A percentile compares a stretch with the other conserved stretches of the same genome.
These are phyloP conservation scores for Steatocranus sp. DNA, from an alignment of 2,797 vertebrate species.

Conservation along the genomic window DNA sequence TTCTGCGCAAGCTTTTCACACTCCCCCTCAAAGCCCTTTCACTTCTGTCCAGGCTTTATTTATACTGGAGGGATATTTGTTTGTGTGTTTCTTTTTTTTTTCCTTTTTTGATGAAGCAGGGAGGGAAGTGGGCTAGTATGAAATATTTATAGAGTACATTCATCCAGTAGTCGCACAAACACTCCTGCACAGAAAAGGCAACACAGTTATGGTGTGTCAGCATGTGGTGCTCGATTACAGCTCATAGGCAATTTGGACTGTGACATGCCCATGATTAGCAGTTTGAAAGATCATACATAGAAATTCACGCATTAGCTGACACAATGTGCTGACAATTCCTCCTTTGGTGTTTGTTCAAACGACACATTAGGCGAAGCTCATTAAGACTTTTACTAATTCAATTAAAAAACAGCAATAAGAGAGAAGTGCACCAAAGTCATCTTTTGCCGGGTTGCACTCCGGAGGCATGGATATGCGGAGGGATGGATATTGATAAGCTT, in stretches of 20 bases:
- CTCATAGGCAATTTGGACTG: background rate
- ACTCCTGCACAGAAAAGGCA: constrained; percentile 11
- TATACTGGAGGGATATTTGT: constrained; percentile 27
- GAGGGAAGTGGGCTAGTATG: constrained; percentile 41
- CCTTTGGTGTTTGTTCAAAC: background rate
- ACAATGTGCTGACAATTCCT: background rate
- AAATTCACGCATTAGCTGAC: background rate
- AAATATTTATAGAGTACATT: constrained; percentile 61
- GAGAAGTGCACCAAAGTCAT: background rate
- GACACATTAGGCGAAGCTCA: background rate
- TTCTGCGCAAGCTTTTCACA: background rate
- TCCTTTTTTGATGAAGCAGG: constrained; percentile 7
- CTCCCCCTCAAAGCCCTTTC: constrained; percentile 6
- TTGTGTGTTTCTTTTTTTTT: constrained; percentile 20
- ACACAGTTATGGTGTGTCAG: constrained; percentile 4
- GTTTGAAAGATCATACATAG: constrained; percentile 5
- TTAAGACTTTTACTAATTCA: constrained; percentile 9
- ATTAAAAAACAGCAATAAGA: background rate
- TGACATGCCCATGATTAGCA: constrained; percentile 1
- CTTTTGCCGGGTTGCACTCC: background rate
- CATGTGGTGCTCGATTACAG: constrained; percentile 1
- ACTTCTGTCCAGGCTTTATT: constrained; percentile 21
- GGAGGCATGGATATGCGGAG: background rate
- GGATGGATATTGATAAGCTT: background rate
- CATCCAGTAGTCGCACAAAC: constrained; percentile 29